phyloP scores from a whole-genome alignment of 2,113 vertebrate genomes.

The Actenoides lindsayi region DNA sequence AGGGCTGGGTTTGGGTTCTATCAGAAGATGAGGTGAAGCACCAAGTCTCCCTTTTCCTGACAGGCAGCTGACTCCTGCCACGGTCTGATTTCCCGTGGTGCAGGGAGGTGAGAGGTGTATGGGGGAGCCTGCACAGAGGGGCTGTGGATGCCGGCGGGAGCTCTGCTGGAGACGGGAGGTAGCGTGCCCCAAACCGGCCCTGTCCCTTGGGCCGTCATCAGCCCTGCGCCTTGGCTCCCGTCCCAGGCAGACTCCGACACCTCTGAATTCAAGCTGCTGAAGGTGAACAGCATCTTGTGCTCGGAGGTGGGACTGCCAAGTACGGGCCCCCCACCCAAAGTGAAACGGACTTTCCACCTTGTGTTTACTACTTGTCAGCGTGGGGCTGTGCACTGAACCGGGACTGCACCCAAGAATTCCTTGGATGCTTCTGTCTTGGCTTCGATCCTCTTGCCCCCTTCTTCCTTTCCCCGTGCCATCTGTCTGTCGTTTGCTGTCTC shows the following conservation, averaged over 20 bases:
- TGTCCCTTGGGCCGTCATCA: not conserved
- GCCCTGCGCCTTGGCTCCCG: not conserved
- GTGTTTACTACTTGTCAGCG: not conserved
- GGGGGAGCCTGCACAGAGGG: not conserved
- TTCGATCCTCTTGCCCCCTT: not conserved
- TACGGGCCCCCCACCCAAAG: fast-evolving
- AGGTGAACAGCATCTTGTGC: not conserved
- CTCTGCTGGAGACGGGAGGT: not conserved
- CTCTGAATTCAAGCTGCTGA: not conserved
- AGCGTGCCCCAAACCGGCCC: not conserved
- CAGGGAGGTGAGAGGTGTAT: not conserved
- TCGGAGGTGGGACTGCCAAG: not conserved
- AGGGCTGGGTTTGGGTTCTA: not conserved
- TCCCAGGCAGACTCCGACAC: not conserved
- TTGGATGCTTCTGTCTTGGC: not conserved
- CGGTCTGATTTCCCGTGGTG: not conserved
- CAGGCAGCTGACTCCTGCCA: fast-evolving
- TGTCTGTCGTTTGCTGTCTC: conserved; percentile 20
- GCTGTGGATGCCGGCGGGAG: not conserved
- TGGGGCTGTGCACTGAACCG: not conserved
- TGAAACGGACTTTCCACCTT: not conserved
- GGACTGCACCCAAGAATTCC: not conserved
- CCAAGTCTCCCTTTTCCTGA: not conserved
- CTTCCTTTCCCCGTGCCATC: not conserved
- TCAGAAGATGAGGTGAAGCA: not conserved